Evolutionary conservation across 92 coral and sea anemone species (phyloP), one percentile per base, ranked within the genome.

Genomic region (Heteractis magnifica): DNA sequence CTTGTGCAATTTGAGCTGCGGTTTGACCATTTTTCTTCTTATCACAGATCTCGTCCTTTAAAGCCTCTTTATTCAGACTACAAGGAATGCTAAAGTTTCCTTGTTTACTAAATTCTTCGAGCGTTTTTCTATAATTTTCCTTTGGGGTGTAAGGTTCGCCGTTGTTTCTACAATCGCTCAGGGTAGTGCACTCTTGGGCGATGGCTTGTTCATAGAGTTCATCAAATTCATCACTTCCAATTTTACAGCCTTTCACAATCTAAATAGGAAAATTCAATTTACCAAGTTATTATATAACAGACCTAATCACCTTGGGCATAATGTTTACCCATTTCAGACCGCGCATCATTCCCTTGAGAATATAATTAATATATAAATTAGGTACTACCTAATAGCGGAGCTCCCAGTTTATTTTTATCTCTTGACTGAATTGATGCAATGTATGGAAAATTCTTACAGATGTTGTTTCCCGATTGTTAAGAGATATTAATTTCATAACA

Each of bases 111-210:
- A 6, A 6, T 8, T 56, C 19, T 7, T n/a, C 52, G 48, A 78
- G 62, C 1, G 48, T 48, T 21, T 56, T 14, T 11, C 10, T 56
- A 20, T 4, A 56, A 51, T 55, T 56, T n/a, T 20, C 51, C 34
- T 60, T 52, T 0, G 82, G 64, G 53, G 82, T 78, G 82, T 78
- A 78, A 4, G 82, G 82, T 52, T 78, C 73, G 52, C 82, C 73
- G 3, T 59, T 41, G 18, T 9, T 26, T 52, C 0, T 59, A 51
- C 82, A 78, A 11, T 44, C 8, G 9, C 14, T 23, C 12, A 21
- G 10, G 0, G 11, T 59, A 10, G 51, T 56, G 23, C 51, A 8
- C 50, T 58, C 51, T 0, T 16, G 4, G 4, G 3, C 4, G 4
- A 56, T n/a, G 11, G 82, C 72, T 4, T 78, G 71, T 5, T 7